These are phyloP conservation scores for Athene cunicularia DNA, from an alignment of 2,113 vertebrate genomes.

Conservation along the genomic window DNA sequence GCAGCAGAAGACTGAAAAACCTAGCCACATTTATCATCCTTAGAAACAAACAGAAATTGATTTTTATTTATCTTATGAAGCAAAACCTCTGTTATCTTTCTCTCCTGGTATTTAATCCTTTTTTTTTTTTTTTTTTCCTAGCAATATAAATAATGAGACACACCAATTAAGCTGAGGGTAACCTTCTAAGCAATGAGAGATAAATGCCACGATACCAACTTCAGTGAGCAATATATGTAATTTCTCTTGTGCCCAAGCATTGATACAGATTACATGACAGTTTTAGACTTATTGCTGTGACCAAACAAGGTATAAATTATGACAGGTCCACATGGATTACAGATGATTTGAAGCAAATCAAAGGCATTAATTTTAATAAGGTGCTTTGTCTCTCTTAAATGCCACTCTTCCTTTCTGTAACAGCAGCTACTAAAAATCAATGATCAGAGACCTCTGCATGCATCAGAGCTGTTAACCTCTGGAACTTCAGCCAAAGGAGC, in stretches of 20 bases:
- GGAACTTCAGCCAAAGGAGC: background rate
- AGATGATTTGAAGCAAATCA: conserved; percentile 49
- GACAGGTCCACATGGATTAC: background rate
- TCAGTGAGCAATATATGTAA: background rate
- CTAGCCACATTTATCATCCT: conserved; percentile 60
- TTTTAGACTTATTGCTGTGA: background rate
- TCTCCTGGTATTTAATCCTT: conserved; percentile 32
- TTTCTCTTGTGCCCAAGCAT: background rate
- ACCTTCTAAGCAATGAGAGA: conserved; percentile 26
- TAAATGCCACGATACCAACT: background rate
- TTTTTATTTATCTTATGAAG: conserved; percentile 70
- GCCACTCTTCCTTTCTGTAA: background rate
- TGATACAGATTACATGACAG: conserved; percentile 21
- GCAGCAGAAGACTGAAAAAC: background rate
- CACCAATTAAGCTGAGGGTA: conserved; percentile 52
- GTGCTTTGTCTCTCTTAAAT: conserved; percentile 40
- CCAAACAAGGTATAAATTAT: conserved; percentile 47
- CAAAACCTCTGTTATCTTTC: conserved; percentile 35
- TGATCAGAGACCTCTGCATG: background rate
- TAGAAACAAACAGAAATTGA: conserved; percentile 65
- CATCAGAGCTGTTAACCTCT: background rate
- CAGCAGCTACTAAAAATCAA: conserved; percentile 43
- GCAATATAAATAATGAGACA: conserved; percentile 28
- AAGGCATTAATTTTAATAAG: conserved; percentile 47
- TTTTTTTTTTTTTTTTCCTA: background rate